Evolutionary conservation across 2,888 invertebrate species (phyloP).

Genomic region (Digitonthophagus gazella): DNA sequence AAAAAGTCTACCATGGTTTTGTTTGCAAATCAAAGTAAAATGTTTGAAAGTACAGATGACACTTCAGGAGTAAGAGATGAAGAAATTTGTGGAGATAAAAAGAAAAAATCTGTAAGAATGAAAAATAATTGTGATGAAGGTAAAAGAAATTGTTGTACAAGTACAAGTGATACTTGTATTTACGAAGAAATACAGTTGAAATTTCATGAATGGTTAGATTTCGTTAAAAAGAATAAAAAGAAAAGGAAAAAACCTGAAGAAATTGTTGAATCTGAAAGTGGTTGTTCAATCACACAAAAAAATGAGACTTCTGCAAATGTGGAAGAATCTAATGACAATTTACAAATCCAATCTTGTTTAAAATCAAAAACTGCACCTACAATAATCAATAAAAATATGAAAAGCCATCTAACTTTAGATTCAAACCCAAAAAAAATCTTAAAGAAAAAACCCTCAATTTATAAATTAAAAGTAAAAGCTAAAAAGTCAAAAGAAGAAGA

Average conservation of each 20-base stretch:
- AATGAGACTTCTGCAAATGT: too few relatives aligned
- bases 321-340: too few relatives aligned
- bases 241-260: not conserved
- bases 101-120: not conserved
- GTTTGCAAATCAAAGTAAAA: constrained; percentile 8
- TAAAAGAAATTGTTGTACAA: constrained; percentile 20
- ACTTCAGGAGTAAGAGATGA: not conserved
- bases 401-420: too few relatives aligned
- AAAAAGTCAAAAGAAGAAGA: not conserved
- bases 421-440: too few relatives aligned
- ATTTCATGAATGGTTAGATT: constrained; percentile 25
- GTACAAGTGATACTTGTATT: constrained; percentile 23
- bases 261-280: too few relatives aligned
- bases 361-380: too few relatives aligned
- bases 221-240: constrained; percentile 16
- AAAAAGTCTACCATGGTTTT: constrained; percentile 1
- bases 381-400: too few relatives aligned
- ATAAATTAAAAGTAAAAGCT: not conserved
- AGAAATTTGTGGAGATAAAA: not conserved
- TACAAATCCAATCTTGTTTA: too few relatives aligned
- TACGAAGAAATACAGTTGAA: constrained; percentile 23
- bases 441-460: not conserved
- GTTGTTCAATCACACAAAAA: too few relatives aligned
- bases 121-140: not conserved
- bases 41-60: constrained; percentile 8